These are phyloP conservation scores for Brachionus rotundiformis DNA, from an alignment of 1,140 invertebrate genomes.

Conservation along the genomic window DNA sequence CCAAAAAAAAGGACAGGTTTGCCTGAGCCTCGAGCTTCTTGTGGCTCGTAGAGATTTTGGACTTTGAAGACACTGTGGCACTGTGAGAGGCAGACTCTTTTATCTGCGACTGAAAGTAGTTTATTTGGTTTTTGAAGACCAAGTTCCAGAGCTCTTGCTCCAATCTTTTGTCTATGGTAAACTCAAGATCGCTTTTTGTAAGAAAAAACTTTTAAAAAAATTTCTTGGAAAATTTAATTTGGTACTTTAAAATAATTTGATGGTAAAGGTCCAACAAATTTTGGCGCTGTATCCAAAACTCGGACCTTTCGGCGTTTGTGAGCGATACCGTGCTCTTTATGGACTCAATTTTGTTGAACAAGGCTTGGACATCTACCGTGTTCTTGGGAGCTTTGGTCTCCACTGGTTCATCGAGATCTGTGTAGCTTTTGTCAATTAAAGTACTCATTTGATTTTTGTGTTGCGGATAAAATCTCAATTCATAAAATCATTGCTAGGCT, in stretches of 20 bases:
- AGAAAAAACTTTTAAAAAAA: background rate
- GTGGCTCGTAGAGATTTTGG: background rate
- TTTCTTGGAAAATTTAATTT: too few species aligned
- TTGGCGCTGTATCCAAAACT: conserved; percentile 49
- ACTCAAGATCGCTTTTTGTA: conserved; percentile 29
- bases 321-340: conserved; percentile 39
- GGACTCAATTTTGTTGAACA: conserved; percentile 42
- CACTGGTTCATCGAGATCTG: background rate
- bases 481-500: background rate
- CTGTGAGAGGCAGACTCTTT: background rate
- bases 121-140: conserved; percentile 50
- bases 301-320: conserved; percentile 17
- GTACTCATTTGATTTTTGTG: background rate
- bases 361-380: background rate
- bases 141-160: conserved; percentile 51
- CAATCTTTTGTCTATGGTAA: conserved; percentile 33
- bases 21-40: conserved; percentile 32
- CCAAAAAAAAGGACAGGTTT: conserved; percentile 18
- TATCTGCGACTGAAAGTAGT: conserved; percentile 30
- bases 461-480: background rate
- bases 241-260: conserved; percentile 50
- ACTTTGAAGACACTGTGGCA: background rate
- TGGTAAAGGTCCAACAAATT: conserved; percentile 38
- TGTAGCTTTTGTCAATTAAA: background rate
- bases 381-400: background rate